A percentile compares a stretch with the other conserved stretches of the same genome.
phyloP scores from a whole-genome alignment of 2,113 vertebrate species.

The Pterocles burchelli region DNA sequence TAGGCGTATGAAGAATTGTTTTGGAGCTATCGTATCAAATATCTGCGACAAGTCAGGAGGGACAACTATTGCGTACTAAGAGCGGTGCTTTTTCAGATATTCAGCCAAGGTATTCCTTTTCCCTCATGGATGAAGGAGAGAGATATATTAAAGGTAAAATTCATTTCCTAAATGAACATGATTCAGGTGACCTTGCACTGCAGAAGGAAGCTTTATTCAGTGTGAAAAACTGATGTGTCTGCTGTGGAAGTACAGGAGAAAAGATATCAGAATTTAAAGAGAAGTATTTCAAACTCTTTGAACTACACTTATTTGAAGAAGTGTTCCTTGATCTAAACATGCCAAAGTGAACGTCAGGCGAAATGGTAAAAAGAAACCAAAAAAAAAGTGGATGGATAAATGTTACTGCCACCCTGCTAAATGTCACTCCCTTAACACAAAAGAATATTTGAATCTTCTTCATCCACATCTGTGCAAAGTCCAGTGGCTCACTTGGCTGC shows the following conservation, averaged over 20 bases:
- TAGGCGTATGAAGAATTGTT: conserved; percentile 79
- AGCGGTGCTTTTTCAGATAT: conserved; percentile 80
- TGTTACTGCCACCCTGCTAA: background rate
- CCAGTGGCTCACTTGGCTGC: background rate
- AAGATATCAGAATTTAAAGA: background rate
- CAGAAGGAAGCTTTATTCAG: background rate
- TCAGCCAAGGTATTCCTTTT: conserved; percentile 78
- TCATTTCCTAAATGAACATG: background rate
- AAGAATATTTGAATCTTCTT: background rate
- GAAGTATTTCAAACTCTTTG: background rate
- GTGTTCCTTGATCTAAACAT: background rate
- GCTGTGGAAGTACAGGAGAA: background rate
- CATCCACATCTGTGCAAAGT: background rate
- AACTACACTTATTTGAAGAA: background rate
- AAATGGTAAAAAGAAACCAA: background rate
- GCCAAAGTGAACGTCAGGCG: background rate
- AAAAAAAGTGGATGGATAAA: background rate
- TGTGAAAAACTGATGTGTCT: background rate
- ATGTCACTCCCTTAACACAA: background rate
- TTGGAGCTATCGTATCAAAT: conserved; percentile 71
- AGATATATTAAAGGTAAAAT: conserved; percentile 81
- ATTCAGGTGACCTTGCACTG: background rate
- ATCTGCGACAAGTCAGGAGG: conserved; percentile 71
- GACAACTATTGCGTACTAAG: conserved; percentile 78
- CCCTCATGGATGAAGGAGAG: conserved; percentile 82